Evolutionary conservation across 2,797 vertebrate species (phyloP).

Genomic region (Centroberyx gerrardi): DNA sequence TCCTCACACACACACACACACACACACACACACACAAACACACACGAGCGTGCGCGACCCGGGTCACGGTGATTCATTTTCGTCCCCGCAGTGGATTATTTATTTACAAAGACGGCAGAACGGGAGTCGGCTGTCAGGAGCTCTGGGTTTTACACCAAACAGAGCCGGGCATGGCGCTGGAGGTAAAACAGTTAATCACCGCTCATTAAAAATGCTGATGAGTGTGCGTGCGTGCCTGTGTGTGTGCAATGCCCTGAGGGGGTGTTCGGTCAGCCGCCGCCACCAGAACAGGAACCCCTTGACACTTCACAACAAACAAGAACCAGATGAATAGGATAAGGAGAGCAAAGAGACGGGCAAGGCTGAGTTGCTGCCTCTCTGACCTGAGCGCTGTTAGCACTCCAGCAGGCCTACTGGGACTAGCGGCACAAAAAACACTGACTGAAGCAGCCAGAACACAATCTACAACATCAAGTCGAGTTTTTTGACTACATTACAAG

Average conservation of each 20-base stretch:
- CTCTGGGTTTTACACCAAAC: conserved; percentile 56
- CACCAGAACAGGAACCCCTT: conserved; percentile 52
- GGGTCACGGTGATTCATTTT: conserved; percentile 52
- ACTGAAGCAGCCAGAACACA: conserved; percentile 1
- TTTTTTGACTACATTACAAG: conserved; percentile 11
- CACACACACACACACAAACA: conserved; percentile 21
- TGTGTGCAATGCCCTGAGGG: conserved; percentile 18
- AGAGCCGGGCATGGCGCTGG: conserved; percentile 13
- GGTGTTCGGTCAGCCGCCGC: conserved; percentile 37
- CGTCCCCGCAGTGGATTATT: conserved; percentile 55
- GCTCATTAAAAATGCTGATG: conserved; percentile 28
- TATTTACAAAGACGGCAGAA: conserved; percentile 54
- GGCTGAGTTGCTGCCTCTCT: conserved; percentile 17
- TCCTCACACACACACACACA: conserved; percentile 5
- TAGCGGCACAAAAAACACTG: conserved; percentile 6
- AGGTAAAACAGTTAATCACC: conserved; percentile 13
- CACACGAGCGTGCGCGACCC: conserved; percentile 2
- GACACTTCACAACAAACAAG: conserved; percentile 70
- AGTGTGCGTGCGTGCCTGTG: neutral
- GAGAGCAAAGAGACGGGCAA: conserved; percentile 9
- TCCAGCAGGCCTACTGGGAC: conserved; percentile 41
- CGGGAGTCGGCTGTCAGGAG: conserved; percentile 47
- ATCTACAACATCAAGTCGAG: conserved; percentile 27
- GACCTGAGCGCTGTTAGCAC: conserved; percentile 43
- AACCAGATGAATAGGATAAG: conserved; percentile 73